These are phyloP conservation scores for Melanaphis sacchari DNA, from an alignment of 1,140 invertebrate genomes.

Conservation along the genomic window DNA sequence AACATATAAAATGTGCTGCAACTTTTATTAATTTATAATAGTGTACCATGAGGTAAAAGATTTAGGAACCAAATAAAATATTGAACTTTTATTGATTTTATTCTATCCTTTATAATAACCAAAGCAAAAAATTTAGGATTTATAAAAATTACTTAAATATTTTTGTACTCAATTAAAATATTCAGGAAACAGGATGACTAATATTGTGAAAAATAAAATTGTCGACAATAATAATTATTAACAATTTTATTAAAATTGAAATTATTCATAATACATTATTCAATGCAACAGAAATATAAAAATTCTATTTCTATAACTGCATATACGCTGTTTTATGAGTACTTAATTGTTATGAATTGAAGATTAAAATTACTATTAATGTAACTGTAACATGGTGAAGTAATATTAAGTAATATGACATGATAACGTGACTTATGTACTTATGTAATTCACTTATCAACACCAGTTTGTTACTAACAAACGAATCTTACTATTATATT, in stretches of 20 bases:
- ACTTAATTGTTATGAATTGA: neutral
- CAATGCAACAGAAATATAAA: neutral
- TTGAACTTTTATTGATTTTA: neutral
- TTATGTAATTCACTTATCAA: neutral
- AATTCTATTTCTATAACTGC: neutral
- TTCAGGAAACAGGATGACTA: too few species aligned
- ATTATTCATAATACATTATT: neutral
- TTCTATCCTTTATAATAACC: neutral
- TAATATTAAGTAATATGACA: neutral
- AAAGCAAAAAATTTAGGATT: neutral
- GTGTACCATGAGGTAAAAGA: neutral
- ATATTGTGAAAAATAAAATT: too few species aligned
- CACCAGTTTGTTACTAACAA: neutral
- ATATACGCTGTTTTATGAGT: neutral
- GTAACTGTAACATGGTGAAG: neutral
- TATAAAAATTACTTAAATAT: neutral
- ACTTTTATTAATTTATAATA: neutral
- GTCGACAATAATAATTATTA: too few species aligned
- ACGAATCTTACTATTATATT: neutral
- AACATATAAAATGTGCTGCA: neutral
- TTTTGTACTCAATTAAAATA: too few species aligned
- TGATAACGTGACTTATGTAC: neutral
- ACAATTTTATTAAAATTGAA: too few species aligned
- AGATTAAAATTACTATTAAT: neutral
- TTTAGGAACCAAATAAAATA: neutral